Evolutionary conservation across 2,888 invertebrate species (phyloP), one percentile per base, ranked within the genome.

Genomic region (Elysia crispata): DNA sequence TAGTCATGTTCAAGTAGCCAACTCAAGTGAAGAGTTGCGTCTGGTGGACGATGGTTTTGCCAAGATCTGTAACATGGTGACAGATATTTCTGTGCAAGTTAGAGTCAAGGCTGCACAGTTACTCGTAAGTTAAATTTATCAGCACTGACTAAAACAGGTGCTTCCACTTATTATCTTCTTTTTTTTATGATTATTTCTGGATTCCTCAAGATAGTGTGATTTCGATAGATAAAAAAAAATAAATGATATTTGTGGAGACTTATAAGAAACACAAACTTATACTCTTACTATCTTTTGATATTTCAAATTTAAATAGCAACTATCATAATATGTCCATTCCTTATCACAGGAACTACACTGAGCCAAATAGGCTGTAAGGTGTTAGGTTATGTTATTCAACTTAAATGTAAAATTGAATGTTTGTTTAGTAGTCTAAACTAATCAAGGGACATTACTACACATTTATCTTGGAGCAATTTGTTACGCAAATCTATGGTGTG

Each of bases 11-110:
- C 94, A 94, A 49, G 93, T 95, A 20, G 94, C 94, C 77, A 95
- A 95, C 30, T 76, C 79, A 11, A 95, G 95, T 76, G 97, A 97
- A 85, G 96, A 96, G 80, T 94, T 98, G 86, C 94, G 98, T 0
- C 93, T 99, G 86, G 95, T 97, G 49, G 99, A 99, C 92, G 98
- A 98, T 90, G 98, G 98, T 0, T 99, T 99, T 93, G 96, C 96
- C 23, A 96, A 97, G 92, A 95, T 99, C 28, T 99, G 99, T 90
- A 96, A 96, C 76, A 95, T 97, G 0, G 95, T 99, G 72, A 98
- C 97, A 88, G 99, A 99, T 93, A 94, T 98, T 33, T 96, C 97
- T 31, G 95, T 97, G 93, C 95, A 96, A 86, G 97, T 82, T 75
- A 94, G 98, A 66, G 96, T 95, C 1, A 94, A 96, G 74, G 97